phyloP scores from a whole-genome alignment of 2,888 invertebrate genomes.

The Biston betularia region DNA sequence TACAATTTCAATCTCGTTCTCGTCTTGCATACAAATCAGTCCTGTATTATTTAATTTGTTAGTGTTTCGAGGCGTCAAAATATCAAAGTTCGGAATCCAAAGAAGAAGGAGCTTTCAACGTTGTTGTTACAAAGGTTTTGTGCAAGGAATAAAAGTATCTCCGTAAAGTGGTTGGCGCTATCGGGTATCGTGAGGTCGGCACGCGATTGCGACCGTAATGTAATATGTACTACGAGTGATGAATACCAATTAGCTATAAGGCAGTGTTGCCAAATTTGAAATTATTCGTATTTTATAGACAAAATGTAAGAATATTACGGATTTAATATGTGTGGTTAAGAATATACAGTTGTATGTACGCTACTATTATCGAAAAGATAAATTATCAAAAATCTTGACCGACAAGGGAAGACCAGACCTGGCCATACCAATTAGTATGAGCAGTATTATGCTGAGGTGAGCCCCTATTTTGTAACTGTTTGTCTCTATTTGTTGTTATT shows the following conservation, averaged over 20 bases:
- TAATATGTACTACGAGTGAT: slow-evolving; percentile 76
- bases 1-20: slow-evolving; percentile 61
- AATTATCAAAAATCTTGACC: too few relatives aligned
- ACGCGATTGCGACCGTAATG: slow-evolving; percentile 78
- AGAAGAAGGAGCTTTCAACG: slow-evolving; percentile 42
- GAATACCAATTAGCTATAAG: slow-evolving; percentile 76
- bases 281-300: not conserved
- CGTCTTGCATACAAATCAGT: slow-evolving; percentile 72
- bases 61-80: slow-evolving; percentile 76
- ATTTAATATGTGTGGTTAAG: not conserved
- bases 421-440: too few relatives aligned
- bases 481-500: too few relatives aligned
- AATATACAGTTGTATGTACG: not conserved
- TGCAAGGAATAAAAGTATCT: slow-evolving; percentile 46
- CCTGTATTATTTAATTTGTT: slow-evolving; percentile 78
- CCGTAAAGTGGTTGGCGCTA: slow-evolving; percentile 61
- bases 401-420: too few relatives aligned
- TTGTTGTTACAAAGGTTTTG: slow-evolving; percentile 26
- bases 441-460: too few relatives aligned
- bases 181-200: slow-evolving; percentile 59
- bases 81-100: slow-evolving; percentile 62
- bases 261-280: slow-evolving; percentile 55
- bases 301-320: not conserved
- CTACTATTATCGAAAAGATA: too few relatives aligned
- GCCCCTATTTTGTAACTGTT: too few relatives aligned